These are phyloP conservation scores for Sylvia borin DNA, from an alignment of 2,797 vertebrate genomes.

Conservation along the genomic window DNA sequence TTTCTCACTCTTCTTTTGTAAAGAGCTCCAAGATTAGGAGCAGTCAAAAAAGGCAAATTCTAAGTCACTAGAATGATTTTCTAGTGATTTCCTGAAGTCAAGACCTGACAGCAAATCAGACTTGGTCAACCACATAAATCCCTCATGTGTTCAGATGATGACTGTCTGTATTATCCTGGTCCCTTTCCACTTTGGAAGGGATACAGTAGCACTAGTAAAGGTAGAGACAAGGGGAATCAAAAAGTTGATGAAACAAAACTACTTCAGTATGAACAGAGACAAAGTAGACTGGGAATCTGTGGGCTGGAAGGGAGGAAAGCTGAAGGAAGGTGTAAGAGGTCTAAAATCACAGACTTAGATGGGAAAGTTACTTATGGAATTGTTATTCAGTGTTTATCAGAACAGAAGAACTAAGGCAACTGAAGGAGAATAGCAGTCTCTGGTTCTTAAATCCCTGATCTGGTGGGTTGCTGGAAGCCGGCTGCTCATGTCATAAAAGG, in stretches of 20 bases:
- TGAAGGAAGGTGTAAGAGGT: background rate
- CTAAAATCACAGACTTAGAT: background rate
- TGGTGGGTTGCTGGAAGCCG: background rate
- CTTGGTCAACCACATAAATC: background rate
- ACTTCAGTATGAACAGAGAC: background rate
- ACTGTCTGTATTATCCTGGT: background rate
- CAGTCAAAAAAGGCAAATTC: background rate
- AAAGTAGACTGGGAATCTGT: background rate
- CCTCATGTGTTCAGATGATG: background rate
- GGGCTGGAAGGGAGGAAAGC: background rate
- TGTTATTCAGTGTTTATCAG: background rate
- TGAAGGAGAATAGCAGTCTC: background rate
- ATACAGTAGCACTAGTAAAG: background rate
- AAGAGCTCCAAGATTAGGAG: background rate
- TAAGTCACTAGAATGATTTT: background rate
- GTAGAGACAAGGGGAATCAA: background rate
- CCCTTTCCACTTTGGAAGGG: background rate
- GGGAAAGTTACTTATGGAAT: background rate
- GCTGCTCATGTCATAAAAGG: accelerated
- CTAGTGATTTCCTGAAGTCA: background rate
- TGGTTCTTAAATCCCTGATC: background rate
- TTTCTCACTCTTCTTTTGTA: background rate
- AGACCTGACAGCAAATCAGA: background rate
- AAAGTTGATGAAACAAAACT: background rate
- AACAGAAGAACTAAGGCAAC: background rate